These are phyloP conservation scores for Ochlodes sylvanus DNA, from an alignment of 2,888 invertebrate species.

Conservation along the genomic window DNA sequence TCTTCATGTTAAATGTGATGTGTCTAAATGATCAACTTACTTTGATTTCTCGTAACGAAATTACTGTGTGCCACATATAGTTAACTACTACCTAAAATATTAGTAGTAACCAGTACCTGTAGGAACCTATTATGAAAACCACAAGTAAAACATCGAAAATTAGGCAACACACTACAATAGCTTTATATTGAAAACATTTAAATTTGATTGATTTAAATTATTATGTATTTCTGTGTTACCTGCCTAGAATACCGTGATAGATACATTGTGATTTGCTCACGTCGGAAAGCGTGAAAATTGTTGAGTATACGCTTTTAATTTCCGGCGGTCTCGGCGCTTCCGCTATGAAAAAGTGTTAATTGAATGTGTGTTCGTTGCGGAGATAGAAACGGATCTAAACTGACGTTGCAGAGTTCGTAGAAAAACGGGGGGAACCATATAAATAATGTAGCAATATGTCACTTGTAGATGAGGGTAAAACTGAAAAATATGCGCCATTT, in stretches of 20 bases:
- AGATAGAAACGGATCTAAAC: conserved; percentile 47
- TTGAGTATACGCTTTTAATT: conserved; percentile 67
- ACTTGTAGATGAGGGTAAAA: not conserved
- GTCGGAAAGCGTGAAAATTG: conserved; percentile 30
- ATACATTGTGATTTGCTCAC: conserved; percentile 19
- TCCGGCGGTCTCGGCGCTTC: conserved; percentile 71
- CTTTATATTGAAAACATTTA: too few relatives aligned
- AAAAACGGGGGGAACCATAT: conserved; percentile 13
- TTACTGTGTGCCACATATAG: too few relatives aligned
- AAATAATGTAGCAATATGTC: conserved; percentile 1
- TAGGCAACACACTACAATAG: too few relatives aligned
- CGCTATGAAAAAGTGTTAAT: conserved; percentile 78
- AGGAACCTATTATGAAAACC: too few relatives aligned
- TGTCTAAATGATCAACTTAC: too few relatives aligned
- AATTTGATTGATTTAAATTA: too few relatives aligned
- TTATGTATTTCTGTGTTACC: not conserved
- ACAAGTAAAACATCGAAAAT: too few relatives aligned
- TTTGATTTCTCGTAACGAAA: too few relatives aligned
- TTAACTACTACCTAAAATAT: too few relatives aligned
- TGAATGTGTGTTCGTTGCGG: conserved; percentile 61
- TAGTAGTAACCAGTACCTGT: too few relatives aligned
- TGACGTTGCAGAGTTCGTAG: conserved; percentile 37
- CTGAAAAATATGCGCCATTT: too few relatives aligned
- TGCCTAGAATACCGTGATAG: not conserved
- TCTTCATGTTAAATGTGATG: too few relatives aligned